These are phyloP conservation scores for Gadus chalcogrammus DNA, from an alignment of 2,113 vertebrate species.

Conservation along the genomic window DNA sequence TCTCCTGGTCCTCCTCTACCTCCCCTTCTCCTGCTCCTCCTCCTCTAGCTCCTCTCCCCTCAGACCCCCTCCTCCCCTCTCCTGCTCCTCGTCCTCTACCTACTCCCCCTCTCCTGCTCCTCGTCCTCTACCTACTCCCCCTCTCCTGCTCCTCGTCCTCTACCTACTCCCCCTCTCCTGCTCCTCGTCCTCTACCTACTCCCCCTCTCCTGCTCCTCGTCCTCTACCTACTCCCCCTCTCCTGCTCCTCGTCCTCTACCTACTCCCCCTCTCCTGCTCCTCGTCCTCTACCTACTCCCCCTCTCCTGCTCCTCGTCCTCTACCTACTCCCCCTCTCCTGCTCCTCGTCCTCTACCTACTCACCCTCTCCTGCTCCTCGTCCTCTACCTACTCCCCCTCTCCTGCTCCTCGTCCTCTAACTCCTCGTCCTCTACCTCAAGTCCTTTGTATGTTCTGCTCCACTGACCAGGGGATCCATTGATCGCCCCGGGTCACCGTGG, in stretches of 20 bases:
- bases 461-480: no score
- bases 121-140: no score
- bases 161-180: background rate
- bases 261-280: background rate
- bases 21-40: background rate
- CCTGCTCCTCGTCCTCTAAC: no score
- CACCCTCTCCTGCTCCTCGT: no score
- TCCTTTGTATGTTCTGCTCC: no score
- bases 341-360: background rate
- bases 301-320: no score
- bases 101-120: no score
- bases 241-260: background rate
- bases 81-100: no score
- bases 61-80: background rate
- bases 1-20: no score
- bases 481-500: no score
- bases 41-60: background rate
- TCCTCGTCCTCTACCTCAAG: no score
- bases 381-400: no score
- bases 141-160: background rate
- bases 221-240: background rate
- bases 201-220: background rate
- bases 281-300: conserved; percentile 1
- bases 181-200: conserved; percentile 19
- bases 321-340: background rate